Evolutionary conservation across 64 coral and sea anemone species (phyloP).

Genomic region (Actinia tenebrosa): DNA sequence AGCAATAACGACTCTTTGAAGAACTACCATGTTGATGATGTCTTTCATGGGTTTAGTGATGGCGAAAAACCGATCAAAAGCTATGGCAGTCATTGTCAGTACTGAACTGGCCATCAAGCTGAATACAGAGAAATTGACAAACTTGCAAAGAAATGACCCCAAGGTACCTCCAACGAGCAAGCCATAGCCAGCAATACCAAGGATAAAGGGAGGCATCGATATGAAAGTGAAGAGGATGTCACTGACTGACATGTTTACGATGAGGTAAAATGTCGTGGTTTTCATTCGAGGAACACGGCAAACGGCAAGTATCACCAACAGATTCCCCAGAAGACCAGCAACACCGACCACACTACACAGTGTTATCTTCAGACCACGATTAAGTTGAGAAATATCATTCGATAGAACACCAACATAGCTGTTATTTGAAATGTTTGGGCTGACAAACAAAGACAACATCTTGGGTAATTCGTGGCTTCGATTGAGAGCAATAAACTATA

Average conservation of each 20-base stretch:
- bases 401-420: not conserved
- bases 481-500: not conserved
- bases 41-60: constrained; percentile 39
- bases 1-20: constrained; percentile 23
- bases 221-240: constrained; percentile 46
- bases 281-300: constrained; percentile 28
- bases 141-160: constrained; percentile 28
- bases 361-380: not conserved
- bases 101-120: constrained; percentile 37
- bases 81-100: constrained; percentile 46
- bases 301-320: constrained; percentile 30
- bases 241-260: constrained; percentile 51
- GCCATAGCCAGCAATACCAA: constrained; percentile 25
- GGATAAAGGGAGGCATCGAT: constrained; percentile 34
- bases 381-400: not conserved
- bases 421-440: not conserved
- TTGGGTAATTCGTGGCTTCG: not conserved
- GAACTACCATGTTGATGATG: constrained; percentile 36
- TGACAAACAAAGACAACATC: not conserved
- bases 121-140: constrained; percentile 35
- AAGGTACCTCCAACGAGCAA: constrained; percentile 4
- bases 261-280: constrained; percentile 38
- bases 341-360: constrained; percentile 13
- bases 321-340: constrained; percentile 29
- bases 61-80: constrained; percentile 57